Conservation (phyloP, 1,140 invertebrate species). For the Conopomorpha cramerella region DNA sequence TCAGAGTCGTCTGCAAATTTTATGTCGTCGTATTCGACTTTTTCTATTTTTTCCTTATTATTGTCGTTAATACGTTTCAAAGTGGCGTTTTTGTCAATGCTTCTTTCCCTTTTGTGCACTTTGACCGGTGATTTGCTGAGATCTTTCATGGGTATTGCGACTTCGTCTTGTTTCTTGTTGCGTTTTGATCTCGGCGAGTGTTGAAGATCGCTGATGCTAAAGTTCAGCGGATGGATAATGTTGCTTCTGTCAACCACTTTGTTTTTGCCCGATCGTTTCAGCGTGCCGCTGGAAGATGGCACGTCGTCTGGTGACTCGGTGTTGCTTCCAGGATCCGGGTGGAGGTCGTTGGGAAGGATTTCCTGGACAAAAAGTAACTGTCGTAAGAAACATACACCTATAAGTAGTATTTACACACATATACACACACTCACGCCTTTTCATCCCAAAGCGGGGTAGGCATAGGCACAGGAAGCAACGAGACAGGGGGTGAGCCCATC, state of each 20-base stretch:
- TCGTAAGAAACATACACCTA: too few relatives aligned
- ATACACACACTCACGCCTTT: too few relatives aligned
- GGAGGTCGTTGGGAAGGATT: slow-evolving; percentile 55
- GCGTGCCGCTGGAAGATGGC: slow-evolving; percentile 19
- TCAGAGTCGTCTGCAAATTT: slow-evolving; percentile 57
- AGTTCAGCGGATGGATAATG: slow-evolving; percentile 55
- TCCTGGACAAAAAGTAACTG: slow-evolving; percentile 25
- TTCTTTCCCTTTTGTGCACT: slow-evolving; percentile 36
- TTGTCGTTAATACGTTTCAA: slow-evolving; percentile 40
- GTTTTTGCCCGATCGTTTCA: slow-evolving; percentile 24
- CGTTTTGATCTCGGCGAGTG: slow-evolving; percentile 34
- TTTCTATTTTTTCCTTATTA: slow-evolving; percentile 26
- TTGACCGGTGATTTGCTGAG: slow-evolving; percentile 33
- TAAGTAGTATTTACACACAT: too few relatives aligned
- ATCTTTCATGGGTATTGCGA: slow-evolving; percentile 47
- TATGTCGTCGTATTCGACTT: slow-evolving; percentile 42
- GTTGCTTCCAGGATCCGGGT: slow-evolving; percentile 60
- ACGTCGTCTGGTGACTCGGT: slow-evolving; percentile 55
- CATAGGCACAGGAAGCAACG: too few relatives aligned
- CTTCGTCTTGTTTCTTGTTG: slow-evolving; percentile 32
- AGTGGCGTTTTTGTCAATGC: slow-evolving; percentile 34
- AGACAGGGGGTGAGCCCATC: too few relatives aligned
- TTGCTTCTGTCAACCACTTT: slow-evolving; percentile 41
- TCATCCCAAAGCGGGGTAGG: too few relatives aligned
- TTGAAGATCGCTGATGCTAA: slow-evolving; percentile 47